Conservation (phyloP, 1,140 invertebrate genomes). For the Tetragonula clypearis region DNA sequence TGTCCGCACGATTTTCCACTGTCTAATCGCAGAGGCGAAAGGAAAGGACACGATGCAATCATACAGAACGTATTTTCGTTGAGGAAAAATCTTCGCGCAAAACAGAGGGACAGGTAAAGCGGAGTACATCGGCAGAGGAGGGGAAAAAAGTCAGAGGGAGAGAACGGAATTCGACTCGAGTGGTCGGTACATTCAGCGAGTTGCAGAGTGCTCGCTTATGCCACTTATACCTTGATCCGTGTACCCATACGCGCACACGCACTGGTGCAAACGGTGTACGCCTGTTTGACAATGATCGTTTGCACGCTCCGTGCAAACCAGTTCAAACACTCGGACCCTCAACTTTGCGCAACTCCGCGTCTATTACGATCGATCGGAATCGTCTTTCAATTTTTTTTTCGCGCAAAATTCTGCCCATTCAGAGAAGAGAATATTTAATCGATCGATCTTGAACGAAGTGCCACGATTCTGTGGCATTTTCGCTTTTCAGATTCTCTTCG, state of each 20-base stretch:
- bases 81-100: slow-evolving; percentile 75
- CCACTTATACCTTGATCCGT: slow-evolving; percentile 40
- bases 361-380: too few relatives aligned
- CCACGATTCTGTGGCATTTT: too few relatives aligned
- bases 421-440: too few relatives aligned
- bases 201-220: slow-evolving; percentile 57
- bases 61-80: slow-evolving; percentile 65
- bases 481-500: too few relatives aligned
- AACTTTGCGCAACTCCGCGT: neutral
- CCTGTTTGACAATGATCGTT: slow-evolving; percentile 22
- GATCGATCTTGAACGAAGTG: too few relatives aligned
- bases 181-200: slow-evolving; percentile 49
- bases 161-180: slow-evolving; percentile 52
- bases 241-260: slow-evolving; percentile 16
- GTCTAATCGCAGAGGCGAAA: too few relatives aligned
- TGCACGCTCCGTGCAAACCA: neutral
- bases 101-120: slow-evolving; percentile 32
- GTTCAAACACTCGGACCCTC: neutral
- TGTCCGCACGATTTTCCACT: too few relatives aligned
- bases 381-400: too few relatives aligned
- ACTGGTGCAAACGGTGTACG: neutral
- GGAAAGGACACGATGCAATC: slow-evolving; percentile 37
- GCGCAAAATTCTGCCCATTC: too few relatives aligned
- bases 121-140: neutral
- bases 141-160: slow-evolving; percentile 47